A percentile compares a stretch with the other conserved stretches of the same genome.
Conservation (phyloP, 2,797 vertebrate genomes). For the Selene dorsalis region DNA sequence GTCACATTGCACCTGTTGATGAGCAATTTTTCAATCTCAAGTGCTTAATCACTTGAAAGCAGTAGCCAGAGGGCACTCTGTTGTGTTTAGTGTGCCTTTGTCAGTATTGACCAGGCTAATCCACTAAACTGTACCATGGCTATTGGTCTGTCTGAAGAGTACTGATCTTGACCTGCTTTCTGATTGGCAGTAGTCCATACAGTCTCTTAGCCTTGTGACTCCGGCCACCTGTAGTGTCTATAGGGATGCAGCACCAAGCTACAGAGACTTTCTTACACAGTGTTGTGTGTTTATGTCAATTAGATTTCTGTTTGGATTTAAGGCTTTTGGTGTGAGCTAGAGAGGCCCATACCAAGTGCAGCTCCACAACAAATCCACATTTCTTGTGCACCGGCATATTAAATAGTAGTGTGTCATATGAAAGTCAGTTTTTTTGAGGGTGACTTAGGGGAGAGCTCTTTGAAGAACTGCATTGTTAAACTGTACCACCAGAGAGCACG, state of each 20-base stretch:
- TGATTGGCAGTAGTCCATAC: constrained; percentile 62
- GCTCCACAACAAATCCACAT: constrained; percentile 4
- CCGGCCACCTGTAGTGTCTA: constrained; percentile 52
- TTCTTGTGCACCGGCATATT: neutral
- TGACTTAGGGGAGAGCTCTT: constrained; percentile 10
- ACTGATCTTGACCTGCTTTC: constrained; percentile 75
- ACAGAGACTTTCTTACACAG: constrained; percentile 15
- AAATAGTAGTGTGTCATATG: neutral
- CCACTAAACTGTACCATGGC: constrained; percentile 67
- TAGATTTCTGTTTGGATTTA: constrained; percentile 1
- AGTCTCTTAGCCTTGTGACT: constrained; percentile 42
- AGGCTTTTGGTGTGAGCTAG: neutral
- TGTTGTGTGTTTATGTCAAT: neutral
- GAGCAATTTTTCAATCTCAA: constrained; percentile 8
- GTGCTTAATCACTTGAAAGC: constrained; percentile 39
- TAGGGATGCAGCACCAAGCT: constrained; percentile 16
- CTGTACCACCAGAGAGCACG: constrained; percentile 74
- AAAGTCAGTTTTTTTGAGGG: neutral
- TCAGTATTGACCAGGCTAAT: constrained; percentile 66
- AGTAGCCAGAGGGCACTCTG: constrained; percentile 29
- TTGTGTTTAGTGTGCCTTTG: constrained; percentile 49
- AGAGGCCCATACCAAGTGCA: no score
- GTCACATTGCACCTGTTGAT: constrained; percentile 46
- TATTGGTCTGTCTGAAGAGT: constrained; percentile 60
- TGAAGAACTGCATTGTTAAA: constrained; percentile 50